A percentile compares a stretch with the other conserved stretches of the same genome.
Evolutionary conservation across 37 sponge, comb jelly and placozoan species (phyloP).

Genomic region (Beroe forskalii): DNA sequence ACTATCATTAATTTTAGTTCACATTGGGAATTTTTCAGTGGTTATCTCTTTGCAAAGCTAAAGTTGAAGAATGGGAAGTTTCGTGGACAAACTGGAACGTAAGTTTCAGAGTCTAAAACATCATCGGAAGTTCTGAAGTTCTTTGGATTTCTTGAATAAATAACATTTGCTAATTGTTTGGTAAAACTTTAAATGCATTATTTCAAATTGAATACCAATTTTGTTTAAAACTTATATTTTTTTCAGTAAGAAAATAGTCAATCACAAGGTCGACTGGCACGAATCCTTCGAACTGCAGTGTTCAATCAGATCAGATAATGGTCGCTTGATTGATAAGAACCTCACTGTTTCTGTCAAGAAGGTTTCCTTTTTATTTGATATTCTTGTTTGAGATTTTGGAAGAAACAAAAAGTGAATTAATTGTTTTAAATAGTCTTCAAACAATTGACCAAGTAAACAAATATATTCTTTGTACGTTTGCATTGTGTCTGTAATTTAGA

Average conservation of each 20-base stretch:
- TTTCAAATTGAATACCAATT: too few relatives aligned
- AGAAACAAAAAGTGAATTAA: too few relatives aligned
- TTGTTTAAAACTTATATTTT: too few relatives aligned
- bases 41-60: conserved; percentile 38
- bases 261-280: conserved; percentile 55
- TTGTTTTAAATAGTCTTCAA: background rate
- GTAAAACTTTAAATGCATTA: too few relatives aligned
- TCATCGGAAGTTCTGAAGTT: too few relatives aligned
- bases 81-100: conserved; percentile 16
- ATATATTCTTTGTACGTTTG: background rate
- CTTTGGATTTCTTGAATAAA: too few relatives aligned
- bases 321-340: background rate
- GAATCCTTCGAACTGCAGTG: conserved; percentile 33
- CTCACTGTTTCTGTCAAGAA: conserved; percentile 19
- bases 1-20: too few relatives aligned
- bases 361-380: background rate
- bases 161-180: too few relatives aligned
- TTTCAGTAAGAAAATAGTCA: conserved; percentile 23
- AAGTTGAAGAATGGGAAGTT: conserved; percentile 22
- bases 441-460: background rate
- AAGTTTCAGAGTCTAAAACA: background rate
- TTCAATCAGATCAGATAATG: background rate
- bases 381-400: too few relatives aligned
- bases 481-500: background rate
- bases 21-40: conserved; percentile 40